Evolutionary conservation across 2,888 invertebrate genomes (phyloP).

Genomic region (Drosophila prostipennis): DNA sequence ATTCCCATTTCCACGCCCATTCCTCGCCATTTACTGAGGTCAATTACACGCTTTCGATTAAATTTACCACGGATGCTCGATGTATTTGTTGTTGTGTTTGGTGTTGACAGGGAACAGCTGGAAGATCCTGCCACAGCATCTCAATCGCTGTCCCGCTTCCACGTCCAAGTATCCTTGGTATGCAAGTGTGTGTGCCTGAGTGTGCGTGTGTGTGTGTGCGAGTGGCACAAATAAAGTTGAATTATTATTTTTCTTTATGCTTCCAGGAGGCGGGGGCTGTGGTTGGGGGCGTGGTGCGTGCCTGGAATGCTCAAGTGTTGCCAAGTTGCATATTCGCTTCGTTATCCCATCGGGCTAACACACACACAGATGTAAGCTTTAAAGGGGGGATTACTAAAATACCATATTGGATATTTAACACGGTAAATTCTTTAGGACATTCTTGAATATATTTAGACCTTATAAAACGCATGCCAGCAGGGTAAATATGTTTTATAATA

Average conservation of each 20-base stretch:
- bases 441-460: slow-evolving; percentile 19
- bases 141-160: neutral
- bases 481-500: neutral
- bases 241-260: slow-evolving; percentile 78
- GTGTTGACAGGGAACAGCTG: slow-evolving; percentile 77
- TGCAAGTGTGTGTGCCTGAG: slow-evolving; percentile 7
- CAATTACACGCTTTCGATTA: slow-evolving; percentile 78
- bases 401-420: slow-evolving; percentile 50
- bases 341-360: slow-evolving; percentile 60
- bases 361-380: slow-evolving; percentile 24
- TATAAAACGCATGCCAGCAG: slow-evolving; percentile 13
- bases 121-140: slow-evolving; percentile 41
- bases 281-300: slow-evolving; percentile 63
- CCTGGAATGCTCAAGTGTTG: slow-evolving; percentile 74
- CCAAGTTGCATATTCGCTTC: slow-evolving; percentile 69
- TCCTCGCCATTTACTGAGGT: slow-evolving; percentile 74
- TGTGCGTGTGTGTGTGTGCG: slow-evolving; percentile 45
- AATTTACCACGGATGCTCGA: slow-evolving; percentile 65
- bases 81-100: slow-evolving; percentile 37
- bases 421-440: slow-evolving; percentile 27
- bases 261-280: slow-evolving; percentile 19
- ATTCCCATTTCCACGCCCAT: slow-evolving; percentile 48
- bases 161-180: slow-evolving; percentile 1
- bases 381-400: slow-evolving; percentile 48
- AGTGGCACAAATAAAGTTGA: slow-evolving; percentile 78